Conservation (phyloP, 1,140 invertebrate genomes). For the Pseudachorutes palmiensis region DNA sequence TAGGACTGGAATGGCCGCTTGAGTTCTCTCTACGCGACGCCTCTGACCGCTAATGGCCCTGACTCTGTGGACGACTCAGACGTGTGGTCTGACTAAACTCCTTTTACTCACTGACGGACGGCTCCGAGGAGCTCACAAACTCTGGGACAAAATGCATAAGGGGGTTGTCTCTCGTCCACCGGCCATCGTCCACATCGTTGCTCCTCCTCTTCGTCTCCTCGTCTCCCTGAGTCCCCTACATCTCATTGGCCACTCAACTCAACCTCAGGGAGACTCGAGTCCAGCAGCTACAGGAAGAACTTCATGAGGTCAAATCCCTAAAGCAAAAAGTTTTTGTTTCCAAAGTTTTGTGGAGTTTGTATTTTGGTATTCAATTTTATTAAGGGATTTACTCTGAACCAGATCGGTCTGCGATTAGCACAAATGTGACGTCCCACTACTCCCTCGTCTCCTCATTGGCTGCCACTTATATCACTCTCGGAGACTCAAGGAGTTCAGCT, state of each 20-base stretch:
- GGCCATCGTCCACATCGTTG: neutral
- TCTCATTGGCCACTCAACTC: constrained; percentile 74
- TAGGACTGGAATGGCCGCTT: no score
- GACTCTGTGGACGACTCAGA: no score
- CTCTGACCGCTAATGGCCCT: no score
- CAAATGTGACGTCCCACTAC: constrained; percentile 38
- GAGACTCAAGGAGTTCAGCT: constrained; percentile 73
- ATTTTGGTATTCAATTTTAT: constrained; percentile 45
- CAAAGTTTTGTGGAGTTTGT: neutral
- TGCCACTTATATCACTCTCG: constrained; percentile 45
- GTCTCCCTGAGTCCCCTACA: no score
- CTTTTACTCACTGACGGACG: no score
- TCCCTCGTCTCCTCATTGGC: constrained; percentile 36
- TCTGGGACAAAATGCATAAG: no score
- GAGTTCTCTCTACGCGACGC: no score
- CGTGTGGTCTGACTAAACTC: no score
- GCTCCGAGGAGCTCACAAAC: no score
- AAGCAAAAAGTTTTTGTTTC: constrained; percentile 3
- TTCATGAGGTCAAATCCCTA: constrained; percentile 56
- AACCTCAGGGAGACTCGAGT: constrained; percentile 75
- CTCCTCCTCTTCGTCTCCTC: no score
- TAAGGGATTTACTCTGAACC: constrained; percentile 61
- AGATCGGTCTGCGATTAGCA: constrained; percentile 36
- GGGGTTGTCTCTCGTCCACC: constrained; percentile 61
- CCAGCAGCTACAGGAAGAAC: constrained; percentile 69